Conservation (phyloP, 1,140 invertebrate genomes). For the Theocolax elegans region DNA sequence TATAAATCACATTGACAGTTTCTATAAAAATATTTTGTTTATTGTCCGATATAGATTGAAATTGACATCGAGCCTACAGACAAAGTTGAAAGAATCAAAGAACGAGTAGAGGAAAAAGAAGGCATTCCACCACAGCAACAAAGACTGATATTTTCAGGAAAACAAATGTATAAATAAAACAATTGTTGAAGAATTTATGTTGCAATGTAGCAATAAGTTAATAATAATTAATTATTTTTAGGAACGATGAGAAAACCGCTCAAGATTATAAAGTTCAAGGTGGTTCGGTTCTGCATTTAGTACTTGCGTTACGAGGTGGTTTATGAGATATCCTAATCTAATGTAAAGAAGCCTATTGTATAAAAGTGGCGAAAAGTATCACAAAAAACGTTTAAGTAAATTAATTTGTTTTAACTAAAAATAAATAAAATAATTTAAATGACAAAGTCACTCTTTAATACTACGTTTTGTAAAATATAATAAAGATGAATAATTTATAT, state of each 20-base stretch:
- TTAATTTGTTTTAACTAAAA: slow-evolving; percentile 40
- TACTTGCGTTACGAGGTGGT: slow-evolving; percentile 91
- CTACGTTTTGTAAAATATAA: slow-evolving; percentile 34
- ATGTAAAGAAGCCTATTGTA: slow-evolving; percentile 25
- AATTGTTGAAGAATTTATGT: background rate
- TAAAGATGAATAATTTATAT: slow-evolving; percentile 39
- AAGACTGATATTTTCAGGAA: slow-evolving; percentile 98
- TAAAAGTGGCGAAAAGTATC: background rate
- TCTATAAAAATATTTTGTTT: too few species aligned
- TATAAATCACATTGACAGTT: too few species aligned
- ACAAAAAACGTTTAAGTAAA: slow-evolving; percentile 20
- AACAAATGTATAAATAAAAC: slow-evolving; percentile 92
- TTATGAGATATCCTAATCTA: slow-evolving; percentile 50
- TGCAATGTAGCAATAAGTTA: background rate
- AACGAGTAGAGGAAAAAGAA: slow-evolving; percentile 99
- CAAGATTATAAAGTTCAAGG: slow-evolving; percentile 99
- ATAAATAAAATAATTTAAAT: slow-evolving; percentile 30
- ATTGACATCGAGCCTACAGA: slow-evolving; percentile 99
- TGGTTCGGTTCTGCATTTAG: slow-evolving; percentile 99
- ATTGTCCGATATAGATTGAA: slow-evolving; percentile 88
- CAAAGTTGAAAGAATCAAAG: slow-evolving; percentile 99
- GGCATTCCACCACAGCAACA: slow-evolving; percentile 99
- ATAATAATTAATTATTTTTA: too few species aligned
- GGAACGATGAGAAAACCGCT: slow-evolving; percentile 99
- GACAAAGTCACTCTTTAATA: slow-evolving; percentile 23